A percentile compares a stretch with the other conserved stretches of the same genome.
Evolutionary conservation across 1,140 invertebrate species (phyloP).

Genomic region (Odontomachus brunneus): DNA sequence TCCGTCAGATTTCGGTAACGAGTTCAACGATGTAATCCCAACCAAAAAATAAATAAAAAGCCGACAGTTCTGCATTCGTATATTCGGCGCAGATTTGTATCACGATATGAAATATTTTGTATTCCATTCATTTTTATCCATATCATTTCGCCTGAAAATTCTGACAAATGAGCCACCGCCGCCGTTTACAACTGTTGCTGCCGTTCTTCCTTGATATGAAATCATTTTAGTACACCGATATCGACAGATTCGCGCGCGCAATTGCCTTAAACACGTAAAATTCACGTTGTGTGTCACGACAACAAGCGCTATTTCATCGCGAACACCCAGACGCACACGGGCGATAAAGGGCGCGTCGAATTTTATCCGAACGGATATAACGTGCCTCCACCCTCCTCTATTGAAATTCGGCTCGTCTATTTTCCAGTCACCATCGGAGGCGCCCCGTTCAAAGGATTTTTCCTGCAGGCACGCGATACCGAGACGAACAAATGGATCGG

Average conservation of each 20-base stretch:
- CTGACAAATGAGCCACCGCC: not conserved
- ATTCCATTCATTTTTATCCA: too few relatives aligned
- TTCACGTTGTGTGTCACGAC: not conserved
- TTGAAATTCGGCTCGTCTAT: not conserved
- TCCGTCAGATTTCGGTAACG: too few relatives aligned
- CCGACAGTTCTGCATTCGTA: too few relatives aligned
- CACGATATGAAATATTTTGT: too few relatives aligned
- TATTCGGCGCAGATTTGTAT: too few relatives aligned
- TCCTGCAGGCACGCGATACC: constrained; percentile 91
- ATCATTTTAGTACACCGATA: constrained; percentile 2
- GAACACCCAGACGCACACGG: not conserved
- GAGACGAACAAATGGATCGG: constrained; percentile 90
- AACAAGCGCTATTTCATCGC: not conserved
- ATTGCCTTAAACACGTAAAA: constrained; percentile 13
- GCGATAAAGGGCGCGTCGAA: not conserved
- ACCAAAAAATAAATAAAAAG: too few relatives aligned
- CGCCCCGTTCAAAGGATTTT: constrained; percentile 90
- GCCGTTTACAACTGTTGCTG: not conserved
- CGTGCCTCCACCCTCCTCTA: not conserved
- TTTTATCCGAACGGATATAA: not conserved
- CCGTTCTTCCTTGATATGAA: not conserved
- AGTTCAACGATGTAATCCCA: too few relatives aligned
- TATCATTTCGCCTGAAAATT: not conserved
- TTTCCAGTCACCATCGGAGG: constrained; percentile 88
- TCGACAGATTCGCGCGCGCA: not conserved